A percentile compares a stretch with the other conserved stretches of the same genome.
These are phyloP conservation scores for Amphibalanus amphitrite DNA, from an alignment of 1,140 invertebrate genomes.

Conservation along the genomic window DNA sequence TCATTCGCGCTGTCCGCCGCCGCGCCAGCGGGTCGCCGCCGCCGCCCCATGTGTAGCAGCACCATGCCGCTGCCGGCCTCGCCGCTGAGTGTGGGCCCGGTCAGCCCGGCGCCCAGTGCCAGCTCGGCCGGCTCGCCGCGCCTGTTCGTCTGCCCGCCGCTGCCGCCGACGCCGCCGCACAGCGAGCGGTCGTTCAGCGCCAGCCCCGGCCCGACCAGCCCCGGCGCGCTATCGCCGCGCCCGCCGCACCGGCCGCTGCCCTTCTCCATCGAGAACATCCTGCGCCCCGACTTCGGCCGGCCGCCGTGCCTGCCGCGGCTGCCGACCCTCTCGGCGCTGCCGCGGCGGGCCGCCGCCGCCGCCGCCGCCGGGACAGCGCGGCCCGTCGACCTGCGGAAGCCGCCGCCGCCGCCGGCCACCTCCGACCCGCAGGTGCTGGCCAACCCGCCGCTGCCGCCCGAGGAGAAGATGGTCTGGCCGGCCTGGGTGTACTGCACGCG, in stretches of 20 bases:
- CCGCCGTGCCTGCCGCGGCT: slow-evolving; percentile 6
- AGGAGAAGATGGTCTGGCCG: slow-evolving; percentile 41
- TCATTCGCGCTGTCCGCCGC: not conserved
- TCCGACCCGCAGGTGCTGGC: slow-evolving; percentile 14
- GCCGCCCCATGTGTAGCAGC: not conserved
- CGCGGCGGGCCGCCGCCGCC: not conserved
- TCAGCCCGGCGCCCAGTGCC: not conserved
- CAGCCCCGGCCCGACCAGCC: slow-evolving; percentile 5
- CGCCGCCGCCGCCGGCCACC: not conserved
- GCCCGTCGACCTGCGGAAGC: slow-evolving; percentile 7
- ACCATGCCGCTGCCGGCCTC: not conserved
- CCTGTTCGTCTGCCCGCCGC: slow-evolving; percentile 6
- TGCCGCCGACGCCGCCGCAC: slow-evolving; percentile 11
- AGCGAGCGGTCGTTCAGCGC: slow-evolving; percentile 5
- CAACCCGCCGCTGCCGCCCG: slow-evolving; percentile 15
- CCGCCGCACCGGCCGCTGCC: slow-evolving; percentile 36
- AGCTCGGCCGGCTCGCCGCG: not conserved
- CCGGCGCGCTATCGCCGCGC: slow-evolving; percentile 1
- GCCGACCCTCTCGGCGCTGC: not conserved
- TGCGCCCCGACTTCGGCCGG: slow-evolving; percentile 71
- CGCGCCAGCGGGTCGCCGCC: not conserved
- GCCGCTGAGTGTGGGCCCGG: not conserved
- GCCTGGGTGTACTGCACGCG: slow-evolving; percentile 97
- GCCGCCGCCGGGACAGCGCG: slow-evolving; percentile 3
- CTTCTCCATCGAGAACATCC: slow-evolving; percentile 82